phyloP scores from a whole-genome alignment of 1,140 invertebrate genomes.

The Cydia amplana region DNA sequence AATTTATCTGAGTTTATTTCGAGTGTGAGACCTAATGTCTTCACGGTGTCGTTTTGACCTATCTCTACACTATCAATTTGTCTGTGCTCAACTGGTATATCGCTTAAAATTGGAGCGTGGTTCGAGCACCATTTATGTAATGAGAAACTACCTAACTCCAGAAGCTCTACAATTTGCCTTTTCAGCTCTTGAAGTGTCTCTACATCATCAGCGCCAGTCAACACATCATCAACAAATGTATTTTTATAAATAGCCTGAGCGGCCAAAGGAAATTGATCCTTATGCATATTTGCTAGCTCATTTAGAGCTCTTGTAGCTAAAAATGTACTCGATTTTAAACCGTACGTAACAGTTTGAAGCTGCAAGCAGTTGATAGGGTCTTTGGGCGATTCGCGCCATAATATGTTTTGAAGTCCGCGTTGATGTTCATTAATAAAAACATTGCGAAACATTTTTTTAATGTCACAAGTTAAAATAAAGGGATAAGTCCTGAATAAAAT shows the following conservation, averaged over 20 bases:
- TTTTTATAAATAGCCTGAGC: conserved; percentile 29
- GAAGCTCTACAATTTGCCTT: conserved; percentile 34
- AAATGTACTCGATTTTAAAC: conserved; percentile 41
- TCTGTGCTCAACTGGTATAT: conserved; percentile 25
- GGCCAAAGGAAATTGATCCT: conserved; percentile 40
- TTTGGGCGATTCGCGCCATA: conserved; percentile 41
- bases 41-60: conserved; percentile 18
- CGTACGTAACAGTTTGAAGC: conserved; percentile 24
- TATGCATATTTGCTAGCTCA: conserved; percentile 36
- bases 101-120: neutral
- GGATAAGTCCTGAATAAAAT: conserved; percentile 36
- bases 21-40: conserved; percentile 26
- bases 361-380: conserved; percentile 41
- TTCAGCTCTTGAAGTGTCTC: conserved; percentile 28
- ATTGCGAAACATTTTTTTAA: conserved; percentile 39
- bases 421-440: conserved; percentile 40
- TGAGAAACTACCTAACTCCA: conserved; percentile 36
- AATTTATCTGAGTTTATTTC: conserved; percentile 14
- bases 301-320: conserved; percentile 41
- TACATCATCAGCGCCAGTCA: conserved; percentile 32
- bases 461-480: conserved; percentile 38
- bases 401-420: conserved; percentile 42
- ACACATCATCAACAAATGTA: conserved; percentile 25
- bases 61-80: conserved; percentile 29
- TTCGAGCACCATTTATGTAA: conserved; percentile 41